Conservation (phyloP, 2,888 invertebrate genomes). For the Drosophila bunnanda region DNA sequence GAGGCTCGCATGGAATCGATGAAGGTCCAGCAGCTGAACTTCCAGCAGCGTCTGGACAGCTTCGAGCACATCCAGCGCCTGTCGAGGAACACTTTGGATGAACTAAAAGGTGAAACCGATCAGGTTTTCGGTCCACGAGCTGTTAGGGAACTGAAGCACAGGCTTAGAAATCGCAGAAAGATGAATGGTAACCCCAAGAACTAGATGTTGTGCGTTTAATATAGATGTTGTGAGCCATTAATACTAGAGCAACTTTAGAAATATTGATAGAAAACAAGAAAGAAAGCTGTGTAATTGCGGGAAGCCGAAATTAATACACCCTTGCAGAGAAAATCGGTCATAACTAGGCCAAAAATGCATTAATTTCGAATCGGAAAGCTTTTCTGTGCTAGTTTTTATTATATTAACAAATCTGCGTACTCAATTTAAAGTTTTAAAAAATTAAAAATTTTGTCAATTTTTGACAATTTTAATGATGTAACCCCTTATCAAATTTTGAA, state of each 20-base stretch:
- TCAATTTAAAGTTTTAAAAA: no score
- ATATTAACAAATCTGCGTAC: no score
- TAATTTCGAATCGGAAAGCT: no score
- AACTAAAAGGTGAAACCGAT: slow-evolving; percentile 83
- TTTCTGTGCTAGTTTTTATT: no score
- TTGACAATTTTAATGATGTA: no score
- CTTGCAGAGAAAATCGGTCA: no score
- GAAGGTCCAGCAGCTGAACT: slow-evolving; percentile 83
- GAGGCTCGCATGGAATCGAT: slow-evolving; percentile 84
- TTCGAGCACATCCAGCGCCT: slow-evolving; percentile 84
- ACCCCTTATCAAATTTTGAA: no score
- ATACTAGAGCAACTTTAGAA: no score
- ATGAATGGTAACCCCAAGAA: slow-evolving; percentile 55
- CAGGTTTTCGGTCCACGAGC: slow-evolving; percentile 48
- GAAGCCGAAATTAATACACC: no score
- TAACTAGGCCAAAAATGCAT: no score
- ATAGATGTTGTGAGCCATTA: slow-evolving; percentile 22
- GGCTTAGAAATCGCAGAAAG: slow-evolving; percentile 55
- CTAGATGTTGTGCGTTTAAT: slow-evolving; percentile 28
- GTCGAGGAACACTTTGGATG: slow-evolving; percentile 82
- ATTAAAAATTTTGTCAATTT: no score
- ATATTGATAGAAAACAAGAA: neutral
- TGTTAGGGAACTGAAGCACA: slow-evolving; percentile 45
- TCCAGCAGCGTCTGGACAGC: slow-evolving; percentile 82
- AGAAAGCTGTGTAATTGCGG: no score